Evolutionary conservation across 1,140 invertebrate genomes (phyloP), one percentile per base, ranked within the genome.

Genomic region (Procambarus virginalis): DNA sequence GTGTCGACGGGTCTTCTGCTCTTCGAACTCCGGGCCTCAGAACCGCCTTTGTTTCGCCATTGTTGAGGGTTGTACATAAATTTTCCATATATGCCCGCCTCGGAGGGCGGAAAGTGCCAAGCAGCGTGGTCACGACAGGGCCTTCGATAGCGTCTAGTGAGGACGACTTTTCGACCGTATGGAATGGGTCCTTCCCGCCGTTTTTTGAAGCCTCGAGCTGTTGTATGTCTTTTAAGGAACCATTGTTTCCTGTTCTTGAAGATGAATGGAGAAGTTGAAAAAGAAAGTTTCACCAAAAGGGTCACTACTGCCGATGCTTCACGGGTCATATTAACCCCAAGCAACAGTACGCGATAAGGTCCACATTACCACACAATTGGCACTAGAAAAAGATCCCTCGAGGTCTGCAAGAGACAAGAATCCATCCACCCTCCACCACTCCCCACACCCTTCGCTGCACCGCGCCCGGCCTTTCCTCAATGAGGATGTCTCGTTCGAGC

Each of bases 11-110:
- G 5, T 10, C 10, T n/a, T n/a, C n/a, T n/a, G n/a, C n/a, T 14
- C 20, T 78, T 45, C 46, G 46, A 14, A 20, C 77, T 51, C 46
- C 20, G 17, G 51, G 51, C 51, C 6, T 9, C 51, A 48, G 51
- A 20, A 49, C 51, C 51, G 34, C 77, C 77, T 49, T 78, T 78
- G 77, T 78, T 49, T 48, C 46, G 0, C 77, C 51, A 49, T 78
- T 78, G 77, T 78, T 78, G 20, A 0, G 20, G 3, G 10, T 46
- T 17, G 77, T 3, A 51, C 77, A 46, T 78, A 78, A 78, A 78
- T 78, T 49, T 78, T 78, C 77, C 77, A 78, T 78, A 78, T 48
- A 78, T 8, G 77, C 45, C 45, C 8, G n/a, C 3, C 5, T 51
- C 20, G 12, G 20, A 48, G 49, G 2, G 46, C 20, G 12, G 46